A percentile compares a stretch with the other conserved stretches of the same genome.
Evolutionary conservation across 2,113 vertebrate genomes (phyloP).

Genomic region (Tychaedon coryphoeus): DNA sequence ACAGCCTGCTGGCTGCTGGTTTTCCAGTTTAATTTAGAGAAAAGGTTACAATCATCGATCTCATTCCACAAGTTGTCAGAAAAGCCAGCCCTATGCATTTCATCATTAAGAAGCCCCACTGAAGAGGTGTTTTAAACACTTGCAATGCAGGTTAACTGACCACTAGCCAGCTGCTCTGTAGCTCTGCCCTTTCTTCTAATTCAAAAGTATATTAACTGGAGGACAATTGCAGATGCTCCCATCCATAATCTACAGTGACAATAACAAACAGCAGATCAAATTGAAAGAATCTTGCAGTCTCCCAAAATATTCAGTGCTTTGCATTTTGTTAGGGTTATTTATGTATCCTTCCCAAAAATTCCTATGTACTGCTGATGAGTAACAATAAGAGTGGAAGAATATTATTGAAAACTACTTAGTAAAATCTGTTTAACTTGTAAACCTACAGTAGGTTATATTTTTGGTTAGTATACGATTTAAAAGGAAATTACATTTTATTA

Average conservation of each 20-base stretch:
- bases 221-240: constrained; percentile 1
- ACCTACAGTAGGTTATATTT: neutral
- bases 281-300: neutral
- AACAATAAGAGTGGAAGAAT: neutral
- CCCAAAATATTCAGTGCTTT: neutral
- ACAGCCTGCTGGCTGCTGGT: neutral
- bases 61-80: neutral
- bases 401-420: neutral
- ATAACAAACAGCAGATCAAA: neutral
- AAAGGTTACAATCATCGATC: constrained; percentile 40
- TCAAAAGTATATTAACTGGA: constrained; percentile 3
- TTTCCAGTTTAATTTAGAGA: constrained; percentile 14
- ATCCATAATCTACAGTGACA: constrained; percentile 3
- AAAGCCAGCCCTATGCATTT: neutral
- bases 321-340: neutral
- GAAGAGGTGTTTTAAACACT: neutral
- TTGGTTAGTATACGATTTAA: neutral
- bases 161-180: neutral
- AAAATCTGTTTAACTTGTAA: neutral
- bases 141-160: neutral
- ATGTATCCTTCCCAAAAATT: neutral
- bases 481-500: neutral
- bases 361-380: neutral
- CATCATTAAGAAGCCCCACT: neutral
- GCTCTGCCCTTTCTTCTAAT: neutral